Conservation (phyloP, 2,113 vertebrate species). For the Thryonomys swinderianus region DNA sequence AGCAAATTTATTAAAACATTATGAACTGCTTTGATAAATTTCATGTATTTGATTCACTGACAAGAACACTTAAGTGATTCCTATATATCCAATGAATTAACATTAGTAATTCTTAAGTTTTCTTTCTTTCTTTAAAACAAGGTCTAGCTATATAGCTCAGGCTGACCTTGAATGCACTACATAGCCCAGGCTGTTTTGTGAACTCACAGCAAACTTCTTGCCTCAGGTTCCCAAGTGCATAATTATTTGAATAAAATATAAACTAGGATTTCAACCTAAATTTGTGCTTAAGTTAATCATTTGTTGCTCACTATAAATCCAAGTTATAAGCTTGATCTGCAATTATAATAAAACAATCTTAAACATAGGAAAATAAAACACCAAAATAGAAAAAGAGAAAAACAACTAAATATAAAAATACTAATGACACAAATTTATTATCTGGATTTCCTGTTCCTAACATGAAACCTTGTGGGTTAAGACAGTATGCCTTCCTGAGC, state of each 20-base stretch:
- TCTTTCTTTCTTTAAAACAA: neutral
- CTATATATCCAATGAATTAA: conserved; percentile 32
- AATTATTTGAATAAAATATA: conserved; percentile 7
- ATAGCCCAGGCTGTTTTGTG: no score
- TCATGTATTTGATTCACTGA: conserved; percentile 10
- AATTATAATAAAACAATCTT: neutral
- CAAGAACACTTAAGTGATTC: conserved; percentile 37
- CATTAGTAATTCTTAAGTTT: conserved; percentile 13
- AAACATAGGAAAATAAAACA: conserved; percentile 28
- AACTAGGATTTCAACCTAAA: conserved; percentile 31
- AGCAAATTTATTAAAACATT: neutral
- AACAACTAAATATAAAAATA: conserved; percentile 5
- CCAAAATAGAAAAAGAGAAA: neutral
- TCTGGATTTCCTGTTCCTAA: neutral
- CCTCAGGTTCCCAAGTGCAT: neutral
- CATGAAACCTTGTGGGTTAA: neutral
- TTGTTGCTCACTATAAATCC: neutral
- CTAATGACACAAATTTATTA: neutral
- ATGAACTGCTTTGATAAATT: neutral
- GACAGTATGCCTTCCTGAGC: neutral
- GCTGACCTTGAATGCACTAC: no score
- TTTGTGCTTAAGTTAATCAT: conserved; percentile 3
- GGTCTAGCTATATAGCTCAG: no score
- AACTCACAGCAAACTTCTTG: no score
- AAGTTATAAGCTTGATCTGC: neutral